These are phyloP conservation scores for Forbesichthys agassizii DNA, from an alignment of 2,113 vertebrate genomes.

Conservation along the genomic window DNA sequence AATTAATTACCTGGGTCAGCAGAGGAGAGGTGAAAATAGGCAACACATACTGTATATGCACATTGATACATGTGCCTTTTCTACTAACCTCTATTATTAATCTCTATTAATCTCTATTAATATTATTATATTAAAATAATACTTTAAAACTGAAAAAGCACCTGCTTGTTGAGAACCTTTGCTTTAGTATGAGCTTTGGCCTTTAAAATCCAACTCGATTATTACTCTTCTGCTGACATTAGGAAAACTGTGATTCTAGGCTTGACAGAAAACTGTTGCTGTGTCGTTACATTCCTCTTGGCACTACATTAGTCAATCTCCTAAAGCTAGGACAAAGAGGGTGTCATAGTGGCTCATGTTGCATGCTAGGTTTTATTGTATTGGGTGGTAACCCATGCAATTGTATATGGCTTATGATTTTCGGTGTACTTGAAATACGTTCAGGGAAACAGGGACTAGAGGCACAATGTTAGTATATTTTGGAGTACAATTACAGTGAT, in stretches of 20 bases:
- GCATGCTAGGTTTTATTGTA: background rate
- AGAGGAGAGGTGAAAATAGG: conserved; percentile 36
- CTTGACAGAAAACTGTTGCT: background rate
- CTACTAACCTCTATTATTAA: too few relatives aligned
- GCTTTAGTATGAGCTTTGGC: background rate
- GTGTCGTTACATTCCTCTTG: background rate
- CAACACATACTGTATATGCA: background rate
- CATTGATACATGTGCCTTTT: background rate
- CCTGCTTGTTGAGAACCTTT: too few relatives aligned
- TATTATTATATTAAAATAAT: too few relatives aligned
- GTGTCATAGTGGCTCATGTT: background rate
- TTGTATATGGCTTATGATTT: background rate
- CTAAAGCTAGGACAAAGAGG: background rate
- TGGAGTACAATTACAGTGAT: background rate
- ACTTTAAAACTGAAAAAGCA: too few relatives aligned
- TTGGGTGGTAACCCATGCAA: background rate
- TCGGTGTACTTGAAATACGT: background rate
- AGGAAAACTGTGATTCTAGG: background rate
- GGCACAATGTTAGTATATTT: background rate
- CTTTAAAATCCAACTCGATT: conserved; percentile 20
- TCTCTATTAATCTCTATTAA: too few relatives aligned
- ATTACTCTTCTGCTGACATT: background rate
- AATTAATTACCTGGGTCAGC: conserved; percentile 29
- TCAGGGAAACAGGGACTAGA: background rate
- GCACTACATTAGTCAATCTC: background rate